Evolutionary conservation across 2,113 vertebrate species (phyloP), one percentile per base, ranked within the genome.

Genomic region (Dipodomys stephensi): DNA sequence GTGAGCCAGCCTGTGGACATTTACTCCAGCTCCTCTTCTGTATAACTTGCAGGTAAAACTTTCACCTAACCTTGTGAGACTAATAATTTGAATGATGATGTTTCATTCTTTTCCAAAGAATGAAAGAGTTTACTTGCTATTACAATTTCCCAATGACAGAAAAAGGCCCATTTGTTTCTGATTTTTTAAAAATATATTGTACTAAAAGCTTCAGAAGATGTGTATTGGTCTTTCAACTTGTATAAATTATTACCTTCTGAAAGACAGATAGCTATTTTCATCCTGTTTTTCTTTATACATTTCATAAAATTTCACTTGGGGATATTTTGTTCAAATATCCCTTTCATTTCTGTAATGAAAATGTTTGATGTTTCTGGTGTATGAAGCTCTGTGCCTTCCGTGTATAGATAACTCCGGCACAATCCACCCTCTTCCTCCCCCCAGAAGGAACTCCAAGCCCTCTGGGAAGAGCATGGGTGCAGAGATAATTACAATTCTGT

Each of bases 161-260:
- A 81, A 67, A 74, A 72, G 65, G 49, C 9, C 53, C 57, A 57
- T 90, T 79, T 82, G 68, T 90, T 84, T 71, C 81, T 53, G 23
- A 85, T 74, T 94, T 94, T 96, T 95, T 53, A 53, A 53, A 53
- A 95, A 87, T 95, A 60, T 80, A n/a, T 23, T 78, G 53, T 92
- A 30, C 73, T 90, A 74, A 93, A 95, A 90, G 53, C 85, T 90
- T 80, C 65, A 23, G 44, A 89, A 86, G 71, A 87, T 35, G 10
- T 69, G 3, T 72, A 10, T 35, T 80, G 10, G 57, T 91, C 57
- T 95, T 93, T 89, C 32, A 65, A 76, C 0, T 7, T 69, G 16
- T 60, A 32, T 85, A 86, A 85, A 90, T 60, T 88, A 90, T 49
- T 62, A 91, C 64, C 57, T 88, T 92, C 68, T 87, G 68, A 94